phyloP scores from a whole-genome alignment of 2,113 vertebrate genomes.

The Tachycineta bicolor region DNA sequence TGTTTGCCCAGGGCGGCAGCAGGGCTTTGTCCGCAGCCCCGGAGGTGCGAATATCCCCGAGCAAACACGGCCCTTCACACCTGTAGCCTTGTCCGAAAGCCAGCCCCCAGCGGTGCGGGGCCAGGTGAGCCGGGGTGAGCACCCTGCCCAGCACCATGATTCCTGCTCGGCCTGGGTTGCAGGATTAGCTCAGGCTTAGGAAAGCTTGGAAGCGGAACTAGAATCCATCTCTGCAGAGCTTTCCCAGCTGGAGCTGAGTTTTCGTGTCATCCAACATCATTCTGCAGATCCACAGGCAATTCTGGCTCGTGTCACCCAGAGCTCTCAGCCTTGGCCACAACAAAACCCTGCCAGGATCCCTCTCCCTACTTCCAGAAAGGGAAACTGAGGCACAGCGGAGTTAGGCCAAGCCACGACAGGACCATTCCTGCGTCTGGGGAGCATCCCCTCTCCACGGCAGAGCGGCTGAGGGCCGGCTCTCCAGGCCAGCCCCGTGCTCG shows the following conservation, averaged over 20 bases:
- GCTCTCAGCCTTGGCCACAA: neutral
- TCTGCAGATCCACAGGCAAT: neutral
- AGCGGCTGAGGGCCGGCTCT: neutral
- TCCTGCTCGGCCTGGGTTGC: rapidly evolving
- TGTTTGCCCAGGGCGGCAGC: constrained; percentile 16
- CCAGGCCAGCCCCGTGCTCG: rapidly evolving
- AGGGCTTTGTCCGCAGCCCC: constrained; percentile 4
- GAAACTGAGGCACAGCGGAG: neutral
- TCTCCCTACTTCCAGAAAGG: neutral
- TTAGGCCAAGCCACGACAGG: neutral
- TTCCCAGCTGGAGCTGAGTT: neutral
- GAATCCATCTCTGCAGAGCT: neutral
- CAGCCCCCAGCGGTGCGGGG: rapidly evolving
- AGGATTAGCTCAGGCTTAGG: neutral
- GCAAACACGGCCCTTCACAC: constrained; percentile 55
- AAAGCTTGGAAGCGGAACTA: neutral
- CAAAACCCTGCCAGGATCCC: neutral
- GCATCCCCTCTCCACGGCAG: rapidly evolving
- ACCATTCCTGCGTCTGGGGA: neutral
- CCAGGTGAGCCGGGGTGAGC: neutral
- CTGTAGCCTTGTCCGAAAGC: neutral
- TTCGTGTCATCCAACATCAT: neutral
- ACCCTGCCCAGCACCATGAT: rapidly evolving
- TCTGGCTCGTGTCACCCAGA: neutral
- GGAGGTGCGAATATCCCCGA: neutral